Conservation (phyloP, 1,140 invertebrate species). For the Solenopsis invicta region DNA sequence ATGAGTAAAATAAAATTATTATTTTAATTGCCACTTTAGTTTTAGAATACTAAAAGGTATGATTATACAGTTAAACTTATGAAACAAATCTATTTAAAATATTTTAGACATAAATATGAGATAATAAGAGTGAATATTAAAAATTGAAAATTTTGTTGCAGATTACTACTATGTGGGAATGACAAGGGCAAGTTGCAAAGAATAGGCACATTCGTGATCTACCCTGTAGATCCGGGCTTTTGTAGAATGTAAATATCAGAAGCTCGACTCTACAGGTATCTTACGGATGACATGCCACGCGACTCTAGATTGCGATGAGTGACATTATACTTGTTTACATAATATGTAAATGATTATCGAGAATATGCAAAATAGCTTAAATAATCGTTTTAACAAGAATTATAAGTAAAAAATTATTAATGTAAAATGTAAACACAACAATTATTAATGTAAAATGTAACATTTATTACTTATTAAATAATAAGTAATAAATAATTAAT, state of each 20-base stretch:
- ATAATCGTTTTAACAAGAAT: background rate
- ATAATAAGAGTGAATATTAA: background rate
- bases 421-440: slow-evolving; percentile 14
- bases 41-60: background rate
- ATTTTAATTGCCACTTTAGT: background rate
- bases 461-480: no score
- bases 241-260: slow-evolving; percentile 96
- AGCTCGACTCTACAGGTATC: slow-evolving; percentile 99
- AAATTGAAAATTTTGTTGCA: slow-evolving; percentile 68
- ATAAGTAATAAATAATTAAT: no score
- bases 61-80: background rate
- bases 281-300: slow-evolving; percentile 95
- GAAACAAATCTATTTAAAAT: background rate
- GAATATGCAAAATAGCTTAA: background rate
- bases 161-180: slow-evolving; percentile 49
- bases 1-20: background rate
- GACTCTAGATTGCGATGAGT: slow-evolving; percentile 81
- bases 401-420: background rate
- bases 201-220: slow-evolving; percentile 96
- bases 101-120: no score
- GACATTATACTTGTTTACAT: background rate
- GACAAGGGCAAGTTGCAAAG: slow-evolving; percentile 73
- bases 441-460: slow-evolving; percentile 5
- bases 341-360: slow-evolving; percentile 24
- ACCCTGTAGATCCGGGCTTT: slow-evolving; percentile 99